Base-by-base conservation (phyloP, 2,888 invertebrate genomes). In the Brachylomia viminalis region DNA sequence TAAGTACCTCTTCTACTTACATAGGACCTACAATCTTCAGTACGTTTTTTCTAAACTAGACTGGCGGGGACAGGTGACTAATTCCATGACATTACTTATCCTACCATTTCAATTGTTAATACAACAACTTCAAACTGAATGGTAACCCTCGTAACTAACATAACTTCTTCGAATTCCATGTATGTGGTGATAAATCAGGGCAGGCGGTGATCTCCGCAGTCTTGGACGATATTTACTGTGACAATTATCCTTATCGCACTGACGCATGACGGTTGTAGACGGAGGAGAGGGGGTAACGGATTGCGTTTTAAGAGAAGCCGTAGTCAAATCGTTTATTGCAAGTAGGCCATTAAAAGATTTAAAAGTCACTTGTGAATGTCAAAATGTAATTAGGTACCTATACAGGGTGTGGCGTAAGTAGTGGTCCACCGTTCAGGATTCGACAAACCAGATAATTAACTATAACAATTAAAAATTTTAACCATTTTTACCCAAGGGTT, bases 231-330 rank as follows among this genome's bases (percentile, higher is more conserved):
- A 47, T 82, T 82, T 72, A 77, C 69, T 66, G 66, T 65, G 69
- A 70, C 61, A 77, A 72, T 76, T 64, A 67, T 76, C 61, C 58
- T 76, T 71, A 67, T 71, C 61, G 52, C 65, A 73, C 54, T 71
- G 77, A 47, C 33, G 13, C 61, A 20, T 61, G 15, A 13, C 20
- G 45, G 58, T 49, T 64, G 4, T 49, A 20, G 33, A 5, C 15
- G 0, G n/a, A 42, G 27, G 27, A 15, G 15, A 38, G 1, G 15
- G 33, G 1, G 78, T 81, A 81, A 78, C 56, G 4, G 17, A 64
- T 23, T 56, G 13, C 64, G 80, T 33, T 66, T 66, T 49, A 42
- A 2, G n/a, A 1, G 3, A 20, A 59, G 7, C 27, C 56, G 27
- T 27, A 27, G 56, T 7, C 15, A 56, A 27, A 56, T 27, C 2